A percentile compares a stretch with the other conserved stretches of the same genome.
Evolutionary conservation across 1,140 invertebrate genomes (phyloP).

Genomic region (Saccostrea cuccullata): DNA sequence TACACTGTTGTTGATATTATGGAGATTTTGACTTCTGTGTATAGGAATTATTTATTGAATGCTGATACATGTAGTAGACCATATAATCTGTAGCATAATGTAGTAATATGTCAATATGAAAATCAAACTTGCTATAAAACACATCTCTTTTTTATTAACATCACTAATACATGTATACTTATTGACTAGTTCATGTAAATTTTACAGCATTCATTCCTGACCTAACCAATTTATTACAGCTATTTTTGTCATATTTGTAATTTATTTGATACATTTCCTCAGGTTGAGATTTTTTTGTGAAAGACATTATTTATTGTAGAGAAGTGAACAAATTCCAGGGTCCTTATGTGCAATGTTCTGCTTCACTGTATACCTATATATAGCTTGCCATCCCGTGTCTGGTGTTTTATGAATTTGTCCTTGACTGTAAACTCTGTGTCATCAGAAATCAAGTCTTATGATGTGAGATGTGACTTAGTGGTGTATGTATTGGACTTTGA

Average conservation of each 20-base stretch:
- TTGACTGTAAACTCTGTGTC: not conserved
- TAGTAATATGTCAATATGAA: not conserved
- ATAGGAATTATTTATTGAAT: not conserved
- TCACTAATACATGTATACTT: not conserved
- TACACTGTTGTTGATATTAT: not conserved
- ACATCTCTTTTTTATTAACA: not conserved
- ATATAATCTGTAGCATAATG: not conserved
- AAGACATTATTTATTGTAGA: conserved; percentile 2
- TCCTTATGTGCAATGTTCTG: conserved; percentile 5
- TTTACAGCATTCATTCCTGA: conserved; percentile 29
- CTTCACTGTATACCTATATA: not conserved
- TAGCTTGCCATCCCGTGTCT: conserved; percentile 20
- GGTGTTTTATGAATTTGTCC: not conserved
- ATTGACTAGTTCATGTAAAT: not conserved
- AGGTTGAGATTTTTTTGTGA: conserved; percentile 21
- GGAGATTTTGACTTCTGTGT: not conserved
- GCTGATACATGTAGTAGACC: not conserved
- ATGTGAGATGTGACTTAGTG: not conserved
- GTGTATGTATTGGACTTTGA: not conserved
- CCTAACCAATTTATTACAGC: not conserved
- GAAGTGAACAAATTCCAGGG: not conserved
- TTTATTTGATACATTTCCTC: conserved; percentile 16
- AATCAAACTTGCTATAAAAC: not conserved
- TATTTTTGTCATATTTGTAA: conserved; percentile 21
- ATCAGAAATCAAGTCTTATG: not conserved